A percentile compares a stretch with the other conserved stretches of the same genome.
Conservation (phyloP, 1,140 invertebrate genomes). For the Procambarus clarkii region DNA sequence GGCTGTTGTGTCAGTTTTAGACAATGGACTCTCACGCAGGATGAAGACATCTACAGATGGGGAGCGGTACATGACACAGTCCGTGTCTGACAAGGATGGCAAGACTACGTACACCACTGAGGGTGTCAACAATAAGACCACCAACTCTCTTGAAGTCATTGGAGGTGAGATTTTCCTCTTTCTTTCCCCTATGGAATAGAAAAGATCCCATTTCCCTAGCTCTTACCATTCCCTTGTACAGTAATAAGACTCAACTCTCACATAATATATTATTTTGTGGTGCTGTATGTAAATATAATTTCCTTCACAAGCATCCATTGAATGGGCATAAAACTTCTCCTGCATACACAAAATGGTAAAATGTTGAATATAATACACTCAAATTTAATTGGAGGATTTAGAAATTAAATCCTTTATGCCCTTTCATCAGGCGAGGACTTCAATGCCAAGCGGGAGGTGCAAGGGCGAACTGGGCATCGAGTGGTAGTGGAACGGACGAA, state of each 20-base stretch:
- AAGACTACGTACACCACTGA: slow-evolving; percentile 52
- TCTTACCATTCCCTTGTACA: too few relatives aligned
- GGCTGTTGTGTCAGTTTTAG: neutral
- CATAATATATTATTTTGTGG: too few relatives aligned
- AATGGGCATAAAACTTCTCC: too few relatives aligned
- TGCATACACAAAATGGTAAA: too few relatives aligned
- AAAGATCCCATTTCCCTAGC: too few relatives aligned
- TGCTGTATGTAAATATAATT: too few relatives aligned
- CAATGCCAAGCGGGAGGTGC: slow-evolving; percentile 42
- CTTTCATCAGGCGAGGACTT: slow-evolving; percentile 38
- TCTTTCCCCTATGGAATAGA: too few relatives aligned
- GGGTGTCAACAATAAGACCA: slow-evolving; percentile 66
- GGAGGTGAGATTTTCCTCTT: slow-evolving; percentile 42
- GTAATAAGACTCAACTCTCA: too few relatives aligned
- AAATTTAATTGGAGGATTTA: too few relatives aligned
- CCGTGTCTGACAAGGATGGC: slow-evolving; percentile 32
- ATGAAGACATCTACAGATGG: slow-evolving; percentile 61
- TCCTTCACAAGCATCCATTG: too few relatives aligned
- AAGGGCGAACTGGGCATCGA: slow-evolving; percentile 49
- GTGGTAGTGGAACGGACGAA: slow-evolving; percentile 56
- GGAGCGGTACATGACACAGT: slow-evolving; percentile 62
- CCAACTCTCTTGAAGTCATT: slow-evolving; percentile 63
- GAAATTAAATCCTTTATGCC: too few relatives aligned
- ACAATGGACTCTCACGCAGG: slow-evolving; percentile 30
- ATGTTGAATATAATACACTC: too few relatives aligned